These are phyloP conservation scores for Tenthredo livida DNA, from an alignment of 2,888 invertebrate species.

Conservation along the genomic window DNA sequence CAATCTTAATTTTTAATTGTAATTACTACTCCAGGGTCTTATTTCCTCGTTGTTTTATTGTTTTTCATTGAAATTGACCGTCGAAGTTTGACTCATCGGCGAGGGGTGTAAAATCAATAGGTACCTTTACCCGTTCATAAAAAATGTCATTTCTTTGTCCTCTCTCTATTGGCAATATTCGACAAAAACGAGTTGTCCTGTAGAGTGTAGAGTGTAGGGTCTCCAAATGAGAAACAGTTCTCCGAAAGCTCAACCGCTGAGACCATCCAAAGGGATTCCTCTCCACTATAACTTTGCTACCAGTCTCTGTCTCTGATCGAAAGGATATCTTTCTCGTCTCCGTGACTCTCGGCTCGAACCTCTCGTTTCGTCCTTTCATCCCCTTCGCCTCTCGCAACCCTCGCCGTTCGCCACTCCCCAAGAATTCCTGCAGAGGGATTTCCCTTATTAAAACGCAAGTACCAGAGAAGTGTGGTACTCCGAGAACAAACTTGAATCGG, in stretches of 20 bases:
- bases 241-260: constrained; percentile 18
- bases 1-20: not conserved
- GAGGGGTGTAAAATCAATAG: not conserved
- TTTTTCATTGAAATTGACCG: constrained; percentile 16
- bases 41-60: not conserved
- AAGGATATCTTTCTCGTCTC: constrained; percentile 25
- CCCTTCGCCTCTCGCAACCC: not conserved
- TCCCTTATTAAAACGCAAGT: constrained; percentile 33
- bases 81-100: not conserved
- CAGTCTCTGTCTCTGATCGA: constrained; percentile 10
- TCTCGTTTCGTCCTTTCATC: not conserved
- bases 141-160: constrained; percentile 38
- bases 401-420: not conserved
- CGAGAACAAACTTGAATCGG: constrained; percentile 15
- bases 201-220: too few species aligned
- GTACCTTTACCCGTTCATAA: constrained; percentile 9
- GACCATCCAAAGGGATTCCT: constrained; percentile 38
- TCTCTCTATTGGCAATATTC: constrained; percentile 41
- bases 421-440: constrained; percentile 19
- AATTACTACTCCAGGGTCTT: not conserved
- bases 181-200: constrained; percentile 37
- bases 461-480: not conserved
- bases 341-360: not conserved
- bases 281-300: not conserved
- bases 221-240: not conserved